Conservation (phyloP, 2,113 vertebrate species). For the Vulpes ferrilata region DNA sequence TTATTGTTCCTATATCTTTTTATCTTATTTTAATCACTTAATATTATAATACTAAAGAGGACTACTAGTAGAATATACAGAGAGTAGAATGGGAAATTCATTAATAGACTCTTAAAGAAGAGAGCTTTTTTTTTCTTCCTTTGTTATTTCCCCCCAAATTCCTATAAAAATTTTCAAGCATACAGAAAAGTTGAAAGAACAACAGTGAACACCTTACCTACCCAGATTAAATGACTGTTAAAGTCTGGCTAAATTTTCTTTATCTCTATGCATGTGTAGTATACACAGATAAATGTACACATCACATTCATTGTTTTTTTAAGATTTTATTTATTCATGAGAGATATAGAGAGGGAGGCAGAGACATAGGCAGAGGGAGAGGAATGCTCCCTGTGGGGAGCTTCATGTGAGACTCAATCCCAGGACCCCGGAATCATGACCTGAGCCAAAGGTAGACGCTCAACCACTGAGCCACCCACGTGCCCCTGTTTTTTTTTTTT, state of each 20-base stretch:
- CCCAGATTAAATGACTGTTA: slow-evolving; percentile 49
- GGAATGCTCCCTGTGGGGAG: no score
- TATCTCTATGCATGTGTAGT: not conserved
- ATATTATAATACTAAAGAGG: slow-evolving; percentile 38
- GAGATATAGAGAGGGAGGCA: no score
- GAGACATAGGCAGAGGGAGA: no score
- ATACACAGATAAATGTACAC: not conserved
- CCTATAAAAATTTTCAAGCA: slow-evolving; percentile 32
- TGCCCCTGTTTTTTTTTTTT: not conserved
- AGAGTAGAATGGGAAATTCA: slow-evolving; percentile 7
- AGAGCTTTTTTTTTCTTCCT: slow-evolving; percentile 39
- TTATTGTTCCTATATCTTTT: slow-evolving; percentile 20
- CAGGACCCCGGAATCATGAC: no score
- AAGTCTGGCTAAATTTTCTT: slow-evolving; percentile 39
- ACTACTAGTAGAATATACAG: not conserved
- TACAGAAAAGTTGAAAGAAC: slow-evolving; percentile 60
- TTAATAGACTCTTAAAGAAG: slow-evolving; percentile 45
- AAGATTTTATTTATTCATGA: no score
- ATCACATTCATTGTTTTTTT: not conserved
- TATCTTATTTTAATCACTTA: slow-evolving; percentile 23
- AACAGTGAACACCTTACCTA: slow-evolving; percentile 4
- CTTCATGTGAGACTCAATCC: no score
- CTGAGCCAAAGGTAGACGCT: no score
- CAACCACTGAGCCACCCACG: no score
- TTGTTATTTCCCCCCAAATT: slow-evolving; percentile 47